A percentile compares a stretch with the other conserved stretches of the same genome.
Conservation (phyloP, 2,113 vertebrate genomes). For the Bungarus multicinctus region DNA sequence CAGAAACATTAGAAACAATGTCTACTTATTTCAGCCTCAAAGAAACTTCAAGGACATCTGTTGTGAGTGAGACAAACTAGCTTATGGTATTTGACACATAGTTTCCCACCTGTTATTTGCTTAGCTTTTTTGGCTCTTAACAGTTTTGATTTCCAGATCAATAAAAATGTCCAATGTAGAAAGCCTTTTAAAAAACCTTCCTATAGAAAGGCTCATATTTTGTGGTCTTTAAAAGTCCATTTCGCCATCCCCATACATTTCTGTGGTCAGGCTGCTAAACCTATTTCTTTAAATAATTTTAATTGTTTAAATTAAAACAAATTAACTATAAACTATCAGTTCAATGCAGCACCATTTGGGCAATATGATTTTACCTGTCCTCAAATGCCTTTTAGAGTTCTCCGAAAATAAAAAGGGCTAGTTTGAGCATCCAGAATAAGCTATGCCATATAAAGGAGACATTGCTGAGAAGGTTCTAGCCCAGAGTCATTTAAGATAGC, state of each 20-base stretch:
- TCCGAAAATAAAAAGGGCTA: background rate
- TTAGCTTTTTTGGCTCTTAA: background rate
- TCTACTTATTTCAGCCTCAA: background rate
- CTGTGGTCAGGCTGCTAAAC: too few relatives aligned
- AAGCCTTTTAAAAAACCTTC: background rate
- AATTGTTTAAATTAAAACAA: background rate
- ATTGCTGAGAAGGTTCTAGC: background rate
- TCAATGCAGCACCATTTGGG: background rate
- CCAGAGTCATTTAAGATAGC: background rate
- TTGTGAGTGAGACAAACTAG: constrained; percentile 4
- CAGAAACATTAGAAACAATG: background rate
- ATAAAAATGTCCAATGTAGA: background rate
- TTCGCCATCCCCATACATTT: too few relatives aligned
- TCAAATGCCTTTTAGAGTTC: background rate
- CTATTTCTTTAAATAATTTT: background rate
- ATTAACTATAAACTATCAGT: background rate
- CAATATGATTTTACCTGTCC: background rate
- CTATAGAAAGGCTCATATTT: too few relatives aligned
- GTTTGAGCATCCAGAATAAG: background rate
- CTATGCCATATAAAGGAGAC: background rate
- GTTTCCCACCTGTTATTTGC: constrained; percentile 7
- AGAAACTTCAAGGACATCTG: constrained; percentile 7
- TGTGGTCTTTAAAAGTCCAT: too few relatives aligned
- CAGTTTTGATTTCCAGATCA: background rate
- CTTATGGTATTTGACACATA: constrained; percentile 1